Evolutionary conservation across 2,113 vertebrate genomes (phyloP).

Genomic region (Fukomys damarensis): DNA sequence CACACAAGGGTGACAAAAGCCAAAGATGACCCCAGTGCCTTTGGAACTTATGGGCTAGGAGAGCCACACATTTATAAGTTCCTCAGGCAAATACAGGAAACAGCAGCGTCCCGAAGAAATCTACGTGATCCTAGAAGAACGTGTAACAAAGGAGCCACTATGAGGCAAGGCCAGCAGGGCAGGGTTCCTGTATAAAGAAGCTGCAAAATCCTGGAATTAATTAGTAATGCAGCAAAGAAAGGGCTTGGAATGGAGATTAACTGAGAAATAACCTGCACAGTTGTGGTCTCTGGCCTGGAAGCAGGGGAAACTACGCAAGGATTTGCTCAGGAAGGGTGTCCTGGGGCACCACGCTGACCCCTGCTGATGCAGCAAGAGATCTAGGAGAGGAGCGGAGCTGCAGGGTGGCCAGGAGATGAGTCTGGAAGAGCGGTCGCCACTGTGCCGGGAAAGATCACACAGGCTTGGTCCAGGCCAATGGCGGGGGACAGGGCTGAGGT

Average conservation of each 20-base stretch:
- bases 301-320: not conserved
- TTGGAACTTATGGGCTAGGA: fast-evolving
- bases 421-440: too few species aligned
- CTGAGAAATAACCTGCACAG: not conserved
- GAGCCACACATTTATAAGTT: not conserved
- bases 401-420: not conserved
- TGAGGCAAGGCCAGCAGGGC: not conserved
- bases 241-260: not conserved
- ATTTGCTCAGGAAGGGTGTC: not conserved
- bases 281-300: not conserved
- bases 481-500: fast-evolving
- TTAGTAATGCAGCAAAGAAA: not conserved
- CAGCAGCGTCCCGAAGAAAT: not conserved
- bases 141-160: not conserved
- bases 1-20: not conserved
- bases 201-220: not conserved
- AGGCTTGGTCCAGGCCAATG: not conserved
- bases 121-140: not conserved
- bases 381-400: not conserved
- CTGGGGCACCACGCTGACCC: not conserved
- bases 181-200: not conserved
- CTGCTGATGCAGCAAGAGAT: not conserved
- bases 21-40: not conserved
- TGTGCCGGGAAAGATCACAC: not conserved
- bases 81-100: not conserved